Percentiles rank a stretch among this genome's conserved stretches.
Conservation (phyloP, 2,797 vertebrate species). For the Takifugu ocellatus region DNA sequence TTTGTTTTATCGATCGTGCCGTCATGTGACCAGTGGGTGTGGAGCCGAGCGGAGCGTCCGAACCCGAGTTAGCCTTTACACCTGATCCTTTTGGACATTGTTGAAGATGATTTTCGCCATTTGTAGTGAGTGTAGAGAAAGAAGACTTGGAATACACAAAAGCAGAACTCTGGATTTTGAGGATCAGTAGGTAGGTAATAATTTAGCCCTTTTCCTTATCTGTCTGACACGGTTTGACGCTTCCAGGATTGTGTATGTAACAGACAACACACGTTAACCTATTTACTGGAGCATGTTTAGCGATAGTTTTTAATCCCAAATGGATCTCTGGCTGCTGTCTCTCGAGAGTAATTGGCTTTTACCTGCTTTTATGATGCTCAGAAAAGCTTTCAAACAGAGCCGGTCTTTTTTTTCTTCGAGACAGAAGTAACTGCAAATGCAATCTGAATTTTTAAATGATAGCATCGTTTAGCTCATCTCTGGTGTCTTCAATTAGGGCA, state of each 20-base stretch:
- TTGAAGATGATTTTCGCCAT: conserved; percentile 10
- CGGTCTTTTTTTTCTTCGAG: not conserved
- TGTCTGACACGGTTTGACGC: no score
- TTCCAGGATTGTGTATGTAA: no score
- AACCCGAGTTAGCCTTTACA: conserved; percentile 16
- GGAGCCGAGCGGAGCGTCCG: conserved; percentile 11
- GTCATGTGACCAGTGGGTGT: conserved; percentile 39
- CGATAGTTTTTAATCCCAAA: no score
- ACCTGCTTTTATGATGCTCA: not conserved
- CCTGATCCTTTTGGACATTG: conserved; percentile 1
- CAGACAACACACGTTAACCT: no score
- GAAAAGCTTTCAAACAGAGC: conserved; percentile 11
- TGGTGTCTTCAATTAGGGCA: conserved; percentile 25
- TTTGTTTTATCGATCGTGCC: conserved; percentile 24
- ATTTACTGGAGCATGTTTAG: no score
- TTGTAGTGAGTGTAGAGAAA: conserved; percentile 15
- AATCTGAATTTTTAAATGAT: not conserved
- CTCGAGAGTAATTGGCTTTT: no score
- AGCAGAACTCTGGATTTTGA: conserved; percentile 21
- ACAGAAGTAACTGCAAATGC: not conserved
- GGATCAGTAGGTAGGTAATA: conserved; percentile 53
- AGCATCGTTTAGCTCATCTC: conserved; percentile 3
- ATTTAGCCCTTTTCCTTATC: no score
- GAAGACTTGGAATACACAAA: conserved; percentile 36
- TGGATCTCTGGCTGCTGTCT: no score